Base-by-base conservation (phyloP, 2,888 invertebrate genomes). In the Invenusta paracnida region DNA sequence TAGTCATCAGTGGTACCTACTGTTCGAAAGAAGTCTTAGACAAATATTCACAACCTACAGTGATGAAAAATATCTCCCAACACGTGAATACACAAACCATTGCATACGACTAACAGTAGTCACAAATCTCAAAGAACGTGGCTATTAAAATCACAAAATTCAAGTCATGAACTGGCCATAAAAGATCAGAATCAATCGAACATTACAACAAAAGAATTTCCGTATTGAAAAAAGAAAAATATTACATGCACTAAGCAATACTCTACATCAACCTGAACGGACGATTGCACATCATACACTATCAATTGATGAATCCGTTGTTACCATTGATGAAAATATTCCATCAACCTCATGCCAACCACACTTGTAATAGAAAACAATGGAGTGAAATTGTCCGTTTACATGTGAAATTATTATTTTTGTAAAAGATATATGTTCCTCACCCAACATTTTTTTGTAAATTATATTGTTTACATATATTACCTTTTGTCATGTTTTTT, bases 201-300 rank as follows among this genome's bases (percentile, higher is more conserved):
- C 25, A 73, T 73, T 73, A 73, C 73, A 73, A 73, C 73, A 73
- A 73, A 73, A 73, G 73, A 73, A 73, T 73, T 73, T 73, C 73
- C 73, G 73, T n/a, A 73, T 73, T 73, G 73, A 73, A 73, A 73
- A 73, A 73, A 73, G 17, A 11, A 73, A 73, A 73, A 73, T n/a
- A 73, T 73, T 5, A 2, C 48, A 48, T 48, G 48, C 73, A 73
- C 73, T 73, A 73, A 73, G 17, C 73, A 23, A n/a, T 73, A 73
- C 25, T 73, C 73, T 73, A 23, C 23, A 73, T 73, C 5, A 73
- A 73, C 17, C 73, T 73, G 73, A 73, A 73, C 73, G 2, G 11
- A 73, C 73, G 73, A 23, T 73, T 73, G 73, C 73, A 73, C 73
- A 73, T 23, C 25, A 73, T 73, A 73, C 73, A 73, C 73, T 73